phyloP scores from a whole-genome alignment of 2,797 vertebrate genomes.

The Columba guinea region DNA sequence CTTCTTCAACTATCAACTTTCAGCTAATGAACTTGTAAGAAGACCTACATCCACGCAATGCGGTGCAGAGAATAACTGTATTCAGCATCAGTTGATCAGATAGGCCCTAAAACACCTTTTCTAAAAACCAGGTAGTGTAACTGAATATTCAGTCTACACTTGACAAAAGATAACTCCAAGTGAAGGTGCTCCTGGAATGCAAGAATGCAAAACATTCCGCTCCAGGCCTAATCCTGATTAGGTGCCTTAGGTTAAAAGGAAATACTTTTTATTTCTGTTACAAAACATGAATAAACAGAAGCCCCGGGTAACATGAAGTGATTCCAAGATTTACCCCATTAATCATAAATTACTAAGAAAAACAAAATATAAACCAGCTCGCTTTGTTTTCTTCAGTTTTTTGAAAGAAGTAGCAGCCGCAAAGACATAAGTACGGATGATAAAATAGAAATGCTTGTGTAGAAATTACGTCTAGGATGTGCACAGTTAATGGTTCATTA shows the following conservation, averaged over 20 bases:
- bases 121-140: neutral
- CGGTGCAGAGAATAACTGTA: neutral
- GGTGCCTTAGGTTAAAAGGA: conserved; percentile 56
- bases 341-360: conserved; percentile 61
- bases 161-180: conserved; percentile 52
- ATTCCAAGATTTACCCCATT: conserved; percentile 48
- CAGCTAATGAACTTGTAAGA: neutral
- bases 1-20: neutral
- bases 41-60: neutral
- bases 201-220: conserved; percentile 60
- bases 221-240: conserved; percentile 51
- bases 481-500: neutral
- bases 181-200: conserved; percentile 26
- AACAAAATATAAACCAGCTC: conserved; percentile 9
- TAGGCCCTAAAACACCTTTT: conserved; percentile 11
- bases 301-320: conserved; percentile 11
- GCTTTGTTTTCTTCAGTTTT: neutral
- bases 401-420: neutral
- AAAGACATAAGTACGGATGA: neutral
- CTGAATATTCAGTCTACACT: conserved; percentile 34
- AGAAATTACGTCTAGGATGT: neutral
- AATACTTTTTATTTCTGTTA: conserved; percentile 58
- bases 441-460: neutral
- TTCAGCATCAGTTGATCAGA: conserved; percentile 4
- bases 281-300: conserved; percentile 65